Evolutionary conservation across 2,113 vertebrate genomes (phyloP).

Genomic region (Petaurus breviceps): DNA sequence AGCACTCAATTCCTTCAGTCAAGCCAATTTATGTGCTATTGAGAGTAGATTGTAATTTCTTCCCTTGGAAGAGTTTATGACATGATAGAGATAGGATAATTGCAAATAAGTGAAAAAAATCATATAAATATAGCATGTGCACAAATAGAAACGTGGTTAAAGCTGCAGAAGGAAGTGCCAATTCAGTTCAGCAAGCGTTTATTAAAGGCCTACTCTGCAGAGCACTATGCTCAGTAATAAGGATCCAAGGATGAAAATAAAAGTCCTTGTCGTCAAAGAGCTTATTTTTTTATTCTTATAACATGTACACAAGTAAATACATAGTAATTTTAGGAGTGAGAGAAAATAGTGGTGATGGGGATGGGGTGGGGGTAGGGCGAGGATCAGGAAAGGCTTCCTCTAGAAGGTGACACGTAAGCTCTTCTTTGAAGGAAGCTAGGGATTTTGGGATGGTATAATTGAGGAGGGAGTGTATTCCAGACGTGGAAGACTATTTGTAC

Average conservation of each 20-base stretch:
- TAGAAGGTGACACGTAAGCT: neutral
- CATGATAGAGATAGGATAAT: constrained; percentile 12
- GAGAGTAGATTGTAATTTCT: neutral
- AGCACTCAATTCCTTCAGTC: neutral
- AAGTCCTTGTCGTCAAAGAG: neutral
- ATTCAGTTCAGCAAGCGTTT: neutral
- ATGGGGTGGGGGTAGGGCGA: neutral
- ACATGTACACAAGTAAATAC: neutral
- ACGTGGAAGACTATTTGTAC: neutral
- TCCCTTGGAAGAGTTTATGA: constrained; percentile 3
- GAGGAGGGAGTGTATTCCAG: neutral
- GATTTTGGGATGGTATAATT: neutral
- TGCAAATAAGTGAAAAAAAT: constrained; percentile 42
- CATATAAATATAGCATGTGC: neutral
- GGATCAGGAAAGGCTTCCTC: neutral
- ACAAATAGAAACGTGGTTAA: neutral
- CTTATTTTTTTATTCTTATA: neutral
- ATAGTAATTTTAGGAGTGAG: neutral
- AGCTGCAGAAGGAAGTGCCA: neutral
- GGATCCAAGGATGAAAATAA: neutral
- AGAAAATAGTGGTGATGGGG: neutral
- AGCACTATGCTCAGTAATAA: neutral
- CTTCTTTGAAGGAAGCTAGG: neutral
- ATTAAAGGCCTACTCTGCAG: neutral
- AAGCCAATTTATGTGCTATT: neutral